phyloP scores from a whole-genome alignment of 2,113 vertebrate genomes.

The Ochotona princeps region DNA sequence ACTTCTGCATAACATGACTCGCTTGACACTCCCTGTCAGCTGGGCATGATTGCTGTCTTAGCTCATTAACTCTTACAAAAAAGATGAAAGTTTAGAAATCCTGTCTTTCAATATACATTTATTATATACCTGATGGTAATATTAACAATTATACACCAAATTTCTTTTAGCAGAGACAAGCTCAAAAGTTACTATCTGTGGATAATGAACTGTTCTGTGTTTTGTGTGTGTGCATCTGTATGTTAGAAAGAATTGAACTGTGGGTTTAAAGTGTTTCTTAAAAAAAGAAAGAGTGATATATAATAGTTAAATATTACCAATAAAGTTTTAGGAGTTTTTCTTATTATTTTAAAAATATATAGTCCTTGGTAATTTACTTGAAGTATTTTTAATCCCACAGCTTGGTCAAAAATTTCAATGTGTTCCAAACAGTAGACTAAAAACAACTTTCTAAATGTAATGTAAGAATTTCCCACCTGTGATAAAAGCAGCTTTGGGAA shows the following conservation, averaged over 20 bases:
- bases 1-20: background rate
- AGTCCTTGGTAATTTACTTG: background rate
- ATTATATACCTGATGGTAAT: background rate
- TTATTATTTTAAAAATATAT: background rate
- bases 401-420: slow-evolving; percentile 8
- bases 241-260: rapidly evolving
- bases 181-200: slow-evolving; percentile 29
- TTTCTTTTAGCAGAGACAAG: background rate
- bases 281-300: slow-evolving; percentile 4
- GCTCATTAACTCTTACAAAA: background rate
- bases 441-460: slow-evolving; percentile 34
- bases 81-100: slow-evolving; percentile 34
- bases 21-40: background rate
- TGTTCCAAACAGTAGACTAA: slow-evolving; percentile 25
- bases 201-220: background rate
- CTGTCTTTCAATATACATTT: slow-evolving; percentile 10
- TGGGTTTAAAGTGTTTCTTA: background rate
- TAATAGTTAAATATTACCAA: background rate
- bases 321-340: background rate
- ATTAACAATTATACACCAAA: background rate
- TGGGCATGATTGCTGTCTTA: background rate
- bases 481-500: slow-evolving; percentile 38
- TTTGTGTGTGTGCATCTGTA: background rate
- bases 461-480: background rate
- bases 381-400: background rate